A percentile compares a stretch with the other conserved stretches of the same genome.
Conservation (phyloP, 2,797 vertebrate genomes). For the Gymnoscopelus braueri region DNA sequence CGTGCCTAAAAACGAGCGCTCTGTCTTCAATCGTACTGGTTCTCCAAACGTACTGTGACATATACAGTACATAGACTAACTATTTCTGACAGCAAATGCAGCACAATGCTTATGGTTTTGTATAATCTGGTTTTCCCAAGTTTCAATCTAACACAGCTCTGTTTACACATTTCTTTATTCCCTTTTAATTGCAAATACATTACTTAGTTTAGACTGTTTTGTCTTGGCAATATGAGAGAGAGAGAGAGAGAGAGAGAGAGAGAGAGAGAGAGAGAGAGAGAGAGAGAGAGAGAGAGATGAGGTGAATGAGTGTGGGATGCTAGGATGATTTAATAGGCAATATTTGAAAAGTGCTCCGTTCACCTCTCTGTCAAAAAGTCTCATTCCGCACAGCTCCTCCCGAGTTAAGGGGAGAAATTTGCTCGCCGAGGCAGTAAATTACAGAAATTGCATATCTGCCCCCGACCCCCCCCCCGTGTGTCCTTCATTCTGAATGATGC, state of each 20-base stretch:
- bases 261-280: neutral
- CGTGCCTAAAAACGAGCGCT: too few relatives aligned
- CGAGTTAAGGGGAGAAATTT: constrained; percentile 34
- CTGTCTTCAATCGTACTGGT: too few relatives aligned
- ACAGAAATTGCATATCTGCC: constrained; percentile 40
- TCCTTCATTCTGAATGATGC: constrained; percentile 46
- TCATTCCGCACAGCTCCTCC: constrained; percentile 24
- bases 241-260: neutral
- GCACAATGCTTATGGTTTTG: too few relatives aligned
- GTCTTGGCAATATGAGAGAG: too few relatives aligned
- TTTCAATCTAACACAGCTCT: too few relatives aligned
- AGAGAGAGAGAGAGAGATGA: neutral
- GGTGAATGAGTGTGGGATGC: neutral
- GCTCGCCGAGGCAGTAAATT: constrained; percentile 44
- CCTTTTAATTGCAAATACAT: too few relatives aligned
- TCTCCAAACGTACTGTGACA: too few relatives aligned
- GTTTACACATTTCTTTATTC: too few relatives aligned
- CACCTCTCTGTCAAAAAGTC: constrained; percentile 38
- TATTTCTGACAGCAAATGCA: too few relatives aligned
- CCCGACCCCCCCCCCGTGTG: constrained; percentile 38
- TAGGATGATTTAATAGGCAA: constrained; percentile 40
- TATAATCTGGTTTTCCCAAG: too few relatives aligned
- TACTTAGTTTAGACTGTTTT: too few relatives aligned
- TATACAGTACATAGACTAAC: too few relatives aligned
- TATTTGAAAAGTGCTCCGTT: constrained; percentile 45